Evolutionary conservation across 2,797 vertebrate species (phyloP).

Genomic region (Lacerta viridis): DNA sequence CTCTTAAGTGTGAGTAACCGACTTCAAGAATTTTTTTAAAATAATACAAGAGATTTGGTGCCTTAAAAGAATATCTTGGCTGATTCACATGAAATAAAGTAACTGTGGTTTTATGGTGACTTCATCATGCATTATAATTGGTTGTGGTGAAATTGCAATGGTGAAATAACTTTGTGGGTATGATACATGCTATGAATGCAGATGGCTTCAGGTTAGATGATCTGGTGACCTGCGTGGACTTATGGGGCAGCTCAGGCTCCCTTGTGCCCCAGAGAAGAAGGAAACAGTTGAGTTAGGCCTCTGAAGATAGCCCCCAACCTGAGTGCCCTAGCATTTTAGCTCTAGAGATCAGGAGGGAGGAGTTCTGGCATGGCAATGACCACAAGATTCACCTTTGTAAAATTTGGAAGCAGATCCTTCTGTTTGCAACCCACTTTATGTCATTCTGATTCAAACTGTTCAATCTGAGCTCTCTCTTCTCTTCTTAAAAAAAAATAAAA

Average conservation of each 20-base stretch:
- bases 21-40: too few species aligned
- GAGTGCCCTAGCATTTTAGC: too few species aligned
- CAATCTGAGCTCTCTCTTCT: too few species aligned
- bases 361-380: too few species aligned
- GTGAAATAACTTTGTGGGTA: neutral
- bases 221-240: neutral
- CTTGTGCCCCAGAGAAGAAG: neutral
- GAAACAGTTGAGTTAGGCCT: neutral
- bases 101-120: neutral
- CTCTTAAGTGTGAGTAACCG: too few species aligned
- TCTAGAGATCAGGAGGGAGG: neutral
- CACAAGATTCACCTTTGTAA: too few species aligned
- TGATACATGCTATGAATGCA: neutral
- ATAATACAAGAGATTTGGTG: neutral
- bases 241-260: neutral
- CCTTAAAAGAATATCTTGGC: neutral
- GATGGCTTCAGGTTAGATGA: neutral
- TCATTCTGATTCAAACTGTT: too few species aligned
- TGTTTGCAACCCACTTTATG: too few species aligned
- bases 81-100: neutral
- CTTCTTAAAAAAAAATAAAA: too few species aligned
- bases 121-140: neutral
- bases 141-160: neutral
- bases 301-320: neutral
- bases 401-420: too few species aligned